phyloP scores from a whole-genome alignment of 2,888 invertebrate genomes.

The Syritta pipiens region DNA sequence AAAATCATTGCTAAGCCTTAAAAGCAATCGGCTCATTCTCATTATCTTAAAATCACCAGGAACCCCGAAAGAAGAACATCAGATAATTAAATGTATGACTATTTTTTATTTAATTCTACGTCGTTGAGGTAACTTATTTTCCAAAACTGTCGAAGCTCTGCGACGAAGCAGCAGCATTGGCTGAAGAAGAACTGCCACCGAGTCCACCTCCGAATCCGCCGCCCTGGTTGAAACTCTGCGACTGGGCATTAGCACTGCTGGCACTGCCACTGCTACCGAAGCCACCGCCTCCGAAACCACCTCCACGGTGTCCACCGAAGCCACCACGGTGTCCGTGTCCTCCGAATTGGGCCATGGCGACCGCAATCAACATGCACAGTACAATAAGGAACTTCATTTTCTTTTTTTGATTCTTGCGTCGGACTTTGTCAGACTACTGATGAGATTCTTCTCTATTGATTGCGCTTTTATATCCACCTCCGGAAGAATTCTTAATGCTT shows the following conservation, averaged over 20 bases:
- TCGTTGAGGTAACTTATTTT: background rate
- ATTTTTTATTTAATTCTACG: background rate
- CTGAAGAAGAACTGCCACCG: background rate
- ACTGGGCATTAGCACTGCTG: background rate
- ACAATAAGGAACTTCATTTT: slow-evolving; percentile 9
- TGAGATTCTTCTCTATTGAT: too few relatives aligned
- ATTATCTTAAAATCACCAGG: too few relatives aligned
- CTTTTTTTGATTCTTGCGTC: background rate
- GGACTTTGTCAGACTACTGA: background rate
- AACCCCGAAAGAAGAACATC: too few relatives aligned
- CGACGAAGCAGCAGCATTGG: background rate
- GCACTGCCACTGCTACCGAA: background rate
- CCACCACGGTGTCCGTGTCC: background rate
- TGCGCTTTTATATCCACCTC: too few relatives aligned
- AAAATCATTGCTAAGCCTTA: too few relatives aligned
- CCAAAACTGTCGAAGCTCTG: background rate
- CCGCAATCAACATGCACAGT: background rate
- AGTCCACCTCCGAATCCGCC: background rate
- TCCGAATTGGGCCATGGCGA: background rate
- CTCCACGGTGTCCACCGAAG: background rate
- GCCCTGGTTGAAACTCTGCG: background rate
- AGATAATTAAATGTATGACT: background rate
- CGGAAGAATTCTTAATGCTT: too few relatives aligned
- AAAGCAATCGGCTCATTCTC: too few relatives aligned
- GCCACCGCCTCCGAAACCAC: background rate